Evolutionary conservation across 1,140 invertebrate genomes (phyloP), one percentile per base, ranked within the genome.

Genomic region (Drosophila pseudoananassae): DNA sequence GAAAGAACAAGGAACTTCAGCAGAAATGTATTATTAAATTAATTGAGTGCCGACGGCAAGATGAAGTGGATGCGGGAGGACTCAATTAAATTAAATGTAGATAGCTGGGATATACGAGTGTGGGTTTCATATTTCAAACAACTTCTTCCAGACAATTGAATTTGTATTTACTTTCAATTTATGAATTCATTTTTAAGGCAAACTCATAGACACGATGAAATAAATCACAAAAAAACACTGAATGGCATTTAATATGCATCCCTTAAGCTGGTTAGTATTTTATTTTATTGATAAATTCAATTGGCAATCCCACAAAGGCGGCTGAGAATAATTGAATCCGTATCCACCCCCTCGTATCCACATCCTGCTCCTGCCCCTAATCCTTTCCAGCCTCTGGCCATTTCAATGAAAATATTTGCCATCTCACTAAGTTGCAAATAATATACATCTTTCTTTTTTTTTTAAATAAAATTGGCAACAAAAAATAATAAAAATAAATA

Each of bases 401-500:
- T 38, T 38, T 5, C n/a, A 12, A 25, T 20, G 7, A 12, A 56
- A 70, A 69, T 69, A 70, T 69, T 69, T 69, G 43, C 14, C 50
- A 27, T 40, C 51, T 56, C 50, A 56, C 40, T 23, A 25, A 49
- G 51, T 40, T 38, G 64, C 45, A 55, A 69, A 56, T 56, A 49
- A n/a, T 27, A 5, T 25, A 25, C 3, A 25, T 25, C 3, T 51
- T 51, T 38, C 51, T n/a, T 27, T 43, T n/a, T 20, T 14, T 10
- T 25, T 47, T 20, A 52, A 33, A n/a, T 8, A 20, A 23, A 47
- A 10, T 15, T 7, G 3, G 20, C 27, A 25, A 25, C 25, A 40
- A 33, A n/a, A 17, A 33, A 51, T 45, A 38, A 51, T 14, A 56
- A 29, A 56, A 29, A 56, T 31, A 56, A 68, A 69, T 60, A 75